Evolutionary conservation across 2,797 vertebrate genomes (phyloP).

Genomic region (Myiothlypis coronata): DNA sequence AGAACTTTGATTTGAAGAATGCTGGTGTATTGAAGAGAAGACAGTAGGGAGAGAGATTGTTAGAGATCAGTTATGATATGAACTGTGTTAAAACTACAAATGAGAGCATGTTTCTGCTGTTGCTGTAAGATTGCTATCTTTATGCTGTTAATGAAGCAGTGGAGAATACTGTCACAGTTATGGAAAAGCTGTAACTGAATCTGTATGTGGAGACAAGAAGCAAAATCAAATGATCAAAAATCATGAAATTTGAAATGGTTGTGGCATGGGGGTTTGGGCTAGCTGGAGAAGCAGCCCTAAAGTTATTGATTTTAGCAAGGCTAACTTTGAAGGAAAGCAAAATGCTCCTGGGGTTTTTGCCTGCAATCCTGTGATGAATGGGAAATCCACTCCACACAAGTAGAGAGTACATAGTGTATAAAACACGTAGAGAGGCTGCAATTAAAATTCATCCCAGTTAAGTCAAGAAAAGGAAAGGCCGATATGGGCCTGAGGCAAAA

Average conservation of each 20-base stretch:
- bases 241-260: background rate
- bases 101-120: background rate
- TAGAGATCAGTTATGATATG: background rate
- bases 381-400: conserved; percentile 72
- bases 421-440: conserved; percentile 51
- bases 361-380: conserved; percentile 70
- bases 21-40: background rate
- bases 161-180: background rate
- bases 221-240: conserved; percentile 9
- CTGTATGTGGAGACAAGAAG: background rate
- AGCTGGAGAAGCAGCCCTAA: conserved; percentile 33
- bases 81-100: background rate
- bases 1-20: conserved; percentile 3
- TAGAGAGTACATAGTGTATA: conserved; percentile 53
- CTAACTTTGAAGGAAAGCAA: conserved; percentile 69
- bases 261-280: background rate
- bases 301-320: conserved; percentile 68
- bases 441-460: conserved; percentile 75
- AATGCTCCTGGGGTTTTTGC: conserved; percentile 66
- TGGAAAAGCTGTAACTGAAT: background rate
- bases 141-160: background rate
- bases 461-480: conserved; percentile 70
- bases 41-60: background rate
- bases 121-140: background rate
- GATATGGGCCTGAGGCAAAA: conserved; percentile 71